phyloP scores from a whole-genome alignment of 2,888 invertebrate species.

The Frankliniella intonsa region DNA sequence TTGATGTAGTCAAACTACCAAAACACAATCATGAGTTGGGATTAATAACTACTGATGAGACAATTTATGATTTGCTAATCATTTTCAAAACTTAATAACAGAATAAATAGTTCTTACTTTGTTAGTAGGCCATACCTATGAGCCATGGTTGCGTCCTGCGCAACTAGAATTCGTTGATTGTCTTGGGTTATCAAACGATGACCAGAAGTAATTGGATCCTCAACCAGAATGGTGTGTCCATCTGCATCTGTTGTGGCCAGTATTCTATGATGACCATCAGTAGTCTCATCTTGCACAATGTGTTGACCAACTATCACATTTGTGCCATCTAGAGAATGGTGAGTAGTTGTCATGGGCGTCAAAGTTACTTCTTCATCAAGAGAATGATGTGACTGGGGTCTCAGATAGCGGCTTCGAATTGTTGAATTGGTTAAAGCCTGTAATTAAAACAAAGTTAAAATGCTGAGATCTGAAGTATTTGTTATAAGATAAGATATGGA shows the following conservation, averaged over 20 bases:
- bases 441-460: not conserved
- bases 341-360: not conserved
- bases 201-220: not conserved
- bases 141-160: not conserved
- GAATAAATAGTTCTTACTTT: not conserved
- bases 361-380: slow-evolving; percentile 13
- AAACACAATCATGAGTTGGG: not conserved
- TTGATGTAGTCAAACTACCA: not conserved
- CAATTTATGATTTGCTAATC: not conserved
- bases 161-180: not conserved
- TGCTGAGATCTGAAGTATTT: not conserved
- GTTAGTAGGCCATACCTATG: not conserved
- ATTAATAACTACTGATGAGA: too few relatives aligned
- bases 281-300: not conserved
- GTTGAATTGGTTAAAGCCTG: not conserved
- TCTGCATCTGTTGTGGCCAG: slow-evolving; percentile 3
- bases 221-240: not conserved
- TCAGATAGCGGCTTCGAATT: not conserved
- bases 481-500: not conserved
- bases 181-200: not conserved
- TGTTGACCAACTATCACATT: slow-evolving; percentile 7
- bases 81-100: not conserved
- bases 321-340: slow-evolving; percentile 3
- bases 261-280: not conserved
- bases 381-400: not conserved